Evolutionary conservation across 1,140 invertebrate species (phyloP), one percentile per base, ranked within the genome.

Genomic region (Drosophila serrata): DNA sequence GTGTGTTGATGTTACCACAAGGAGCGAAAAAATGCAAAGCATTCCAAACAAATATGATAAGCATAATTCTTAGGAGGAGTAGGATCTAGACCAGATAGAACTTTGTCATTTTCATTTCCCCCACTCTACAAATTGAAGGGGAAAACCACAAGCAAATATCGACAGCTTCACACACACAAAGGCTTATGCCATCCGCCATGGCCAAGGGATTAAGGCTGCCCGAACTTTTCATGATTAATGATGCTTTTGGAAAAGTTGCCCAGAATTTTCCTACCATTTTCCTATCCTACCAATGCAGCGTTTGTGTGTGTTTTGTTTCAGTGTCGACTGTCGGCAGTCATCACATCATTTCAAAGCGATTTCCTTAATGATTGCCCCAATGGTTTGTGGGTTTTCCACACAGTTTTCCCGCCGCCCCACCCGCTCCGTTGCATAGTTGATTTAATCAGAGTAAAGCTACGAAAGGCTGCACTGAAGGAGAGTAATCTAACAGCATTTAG

Each of bases 21-120:
- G 46, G 31, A 51, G 51, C 24, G 40, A 59, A 63, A 63, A 79
- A 62, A 82, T 79, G 76, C 76, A 81, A 86, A 79, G 85, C 80
- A 88, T 88, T 88, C 85, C 84, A 90, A 84, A 88, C 84, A 88
- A 87, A 87, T 90, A 87, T 90, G 84, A 88, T 67, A 65, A 84
- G 65, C 85, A 88, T 88, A 90, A 88, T 87, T 84, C 69, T 61
- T 24, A 70, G 29, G 17, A 64, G 17, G 0, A 19, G 7, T 6
- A n/a, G 33, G 7, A 13, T 33, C 7, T 6, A 24, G 59, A 11
- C 11, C 1, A 33, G 64, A 24, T 46, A 35, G 39, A 81, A 65
- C 76, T 84, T 84, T 80, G 76, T 84, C 67, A 80, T 72, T 59
- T 70, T 72, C 65, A 69, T 69, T 17, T 33, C 59, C 73, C 43